These are phyloP conservation scores for Diachasma alloeum DNA, from an alignment of 1,140 invertebrate genomes.

Conservation along the genomic window DNA sequence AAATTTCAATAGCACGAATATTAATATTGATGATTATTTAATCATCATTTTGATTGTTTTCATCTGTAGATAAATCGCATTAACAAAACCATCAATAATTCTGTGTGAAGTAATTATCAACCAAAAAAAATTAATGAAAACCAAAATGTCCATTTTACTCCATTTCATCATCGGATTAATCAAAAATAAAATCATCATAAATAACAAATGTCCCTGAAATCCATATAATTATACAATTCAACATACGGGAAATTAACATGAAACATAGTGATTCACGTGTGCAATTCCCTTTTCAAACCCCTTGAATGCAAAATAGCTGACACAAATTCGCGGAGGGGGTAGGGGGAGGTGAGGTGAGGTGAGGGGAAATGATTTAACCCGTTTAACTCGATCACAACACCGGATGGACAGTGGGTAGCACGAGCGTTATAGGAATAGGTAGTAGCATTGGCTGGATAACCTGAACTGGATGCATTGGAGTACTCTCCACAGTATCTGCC, in stretches of 20 bases:
- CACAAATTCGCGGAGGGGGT: background rate
- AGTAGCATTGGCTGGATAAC: background rate
- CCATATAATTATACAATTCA: background rate
- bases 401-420: conserved; percentile 2
- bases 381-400: conserved; percentile 9
- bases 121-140: background rate
- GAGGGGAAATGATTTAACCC: background rate
- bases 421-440: background rate
- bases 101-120: no score
- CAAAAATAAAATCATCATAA: background rate
- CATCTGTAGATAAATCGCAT: no score
- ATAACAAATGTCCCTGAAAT: background rate
- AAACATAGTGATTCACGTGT: background rate
- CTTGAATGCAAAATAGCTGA: conserved; percentile 11
- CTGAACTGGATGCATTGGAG: background rate
- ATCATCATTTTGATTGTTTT: no score
- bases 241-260: conserved; percentile 11
- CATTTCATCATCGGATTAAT: no score
- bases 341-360: no score
- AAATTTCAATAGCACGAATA: no score
- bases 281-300: background rate
- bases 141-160: background rate
- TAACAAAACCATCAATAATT: no score
- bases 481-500: background rate
- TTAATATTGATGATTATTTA: no score